Conservation (phyloP, 2,797 vertebrate genomes). For the Catostomus latipinnis region DNA sequence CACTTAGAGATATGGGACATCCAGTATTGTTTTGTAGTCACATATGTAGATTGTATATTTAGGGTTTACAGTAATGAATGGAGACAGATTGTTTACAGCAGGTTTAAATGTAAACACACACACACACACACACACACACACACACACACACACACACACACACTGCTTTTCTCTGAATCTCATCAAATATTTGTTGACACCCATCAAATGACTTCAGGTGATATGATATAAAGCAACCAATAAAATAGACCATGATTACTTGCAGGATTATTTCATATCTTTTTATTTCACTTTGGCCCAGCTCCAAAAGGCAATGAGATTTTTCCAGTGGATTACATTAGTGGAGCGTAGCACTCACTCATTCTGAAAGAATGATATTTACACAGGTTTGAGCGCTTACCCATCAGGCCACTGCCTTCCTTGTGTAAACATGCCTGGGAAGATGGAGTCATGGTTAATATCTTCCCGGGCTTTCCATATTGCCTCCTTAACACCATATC, state of each 20-base stretch:
- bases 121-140: too few relatives aligned
- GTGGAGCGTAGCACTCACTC: constrained; percentile 68
- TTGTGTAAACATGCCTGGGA: constrained; percentile 81
- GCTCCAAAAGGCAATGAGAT: constrained; percentile 20
- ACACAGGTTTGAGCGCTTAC: constrained; percentile 64
- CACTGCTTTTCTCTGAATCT: too few relatives aligned
- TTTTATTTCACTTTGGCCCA: constrained; percentile 32
- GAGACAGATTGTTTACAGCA: not conserved
- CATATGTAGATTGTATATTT: not conserved
- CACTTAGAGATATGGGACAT: not conserved
- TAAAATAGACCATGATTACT: too few relatives aligned
- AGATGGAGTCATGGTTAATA: constrained; percentile 79
- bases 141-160: too few relatives aligned
- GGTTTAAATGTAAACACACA: not conserved
- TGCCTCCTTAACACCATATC: constrained; percentile 73
- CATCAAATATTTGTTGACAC: not conserved
- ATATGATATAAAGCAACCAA: too few relatives aligned
- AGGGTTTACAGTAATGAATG: not conserved
- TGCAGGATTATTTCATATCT: not conserved
- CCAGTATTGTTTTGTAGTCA: too few relatives aligned
- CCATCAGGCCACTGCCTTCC: constrained; percentile 71
- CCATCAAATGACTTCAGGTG: not conserved
- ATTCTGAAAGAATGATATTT: constrained; percentile 81
- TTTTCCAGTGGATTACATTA: constrained; percentile 73
- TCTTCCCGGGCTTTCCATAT: constrained; percentile 72